A percentile compares a stretch with the other conserved stretches of the same genome.
Conservation (phyloP, 2,797 vertebrate genomes). For the Natrix natrix region DNA sequence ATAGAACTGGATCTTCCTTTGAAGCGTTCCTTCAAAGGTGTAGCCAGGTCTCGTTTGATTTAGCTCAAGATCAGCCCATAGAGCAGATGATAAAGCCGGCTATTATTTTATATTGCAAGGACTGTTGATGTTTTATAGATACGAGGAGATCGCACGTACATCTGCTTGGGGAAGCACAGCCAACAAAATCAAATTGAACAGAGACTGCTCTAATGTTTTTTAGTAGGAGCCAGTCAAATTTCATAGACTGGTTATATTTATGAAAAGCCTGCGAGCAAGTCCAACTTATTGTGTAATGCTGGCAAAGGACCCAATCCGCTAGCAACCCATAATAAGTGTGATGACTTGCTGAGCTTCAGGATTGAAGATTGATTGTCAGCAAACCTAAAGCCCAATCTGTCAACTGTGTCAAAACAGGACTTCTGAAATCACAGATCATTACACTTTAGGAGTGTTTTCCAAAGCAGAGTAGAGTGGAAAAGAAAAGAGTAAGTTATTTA, state of each 20-base stretch:
- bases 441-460: constrained; percentile 49
- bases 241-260: background rate
- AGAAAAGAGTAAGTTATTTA: background rate
- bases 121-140: background rate
- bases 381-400: constrained; percentile 31
- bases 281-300: constrained; percentile 32
- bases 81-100: background rate
- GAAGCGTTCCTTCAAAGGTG: background rate
- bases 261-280: constrained; percentile 27
- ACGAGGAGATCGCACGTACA: background rate
- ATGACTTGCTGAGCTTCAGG: constrained; percentile 42
- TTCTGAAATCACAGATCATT: constrained; percentile 15
- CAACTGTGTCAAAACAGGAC: constrained; percentile 25
- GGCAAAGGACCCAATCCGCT: constrained; percentile 37
- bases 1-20: background rate
- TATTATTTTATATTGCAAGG: background rate
- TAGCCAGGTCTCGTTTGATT: background rate
- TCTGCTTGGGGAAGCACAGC: background rate
- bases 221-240: background rate
- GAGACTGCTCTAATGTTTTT: background rate
- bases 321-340: constrained; percentile 39
- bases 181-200: background rate
- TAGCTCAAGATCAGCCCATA: background rate
- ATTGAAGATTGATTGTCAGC: constrained; percentile 58
- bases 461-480: constrained; percentile 29